Evolutionary conservation across 2,113 vertebrate genomes (phyloP).

Genomic region (Willisornis vidua): DNA sequence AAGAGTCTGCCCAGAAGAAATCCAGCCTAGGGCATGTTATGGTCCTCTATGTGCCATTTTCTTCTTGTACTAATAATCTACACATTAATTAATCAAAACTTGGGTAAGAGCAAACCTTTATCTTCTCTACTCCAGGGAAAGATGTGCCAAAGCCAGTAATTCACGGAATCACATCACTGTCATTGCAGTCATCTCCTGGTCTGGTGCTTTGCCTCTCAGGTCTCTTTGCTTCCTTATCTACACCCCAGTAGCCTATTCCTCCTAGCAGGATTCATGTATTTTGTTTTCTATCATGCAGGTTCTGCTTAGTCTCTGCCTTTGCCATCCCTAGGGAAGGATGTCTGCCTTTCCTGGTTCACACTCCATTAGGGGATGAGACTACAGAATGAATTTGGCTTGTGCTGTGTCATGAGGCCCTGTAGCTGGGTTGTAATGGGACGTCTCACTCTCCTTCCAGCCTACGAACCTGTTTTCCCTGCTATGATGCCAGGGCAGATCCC

Average conservation of each 20-base stretch:
- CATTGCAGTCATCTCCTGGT: background rate
- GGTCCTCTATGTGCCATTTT: background rate
- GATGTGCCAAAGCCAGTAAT: background rate
- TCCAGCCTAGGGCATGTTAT: background rate
- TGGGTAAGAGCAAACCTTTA: background rate
- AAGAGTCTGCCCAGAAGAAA: background rate
- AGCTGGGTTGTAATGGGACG: background rate
- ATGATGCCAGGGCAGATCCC: conserved; percentile 98
- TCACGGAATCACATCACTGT: background rate
- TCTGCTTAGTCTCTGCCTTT: background rate
- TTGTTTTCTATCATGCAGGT: background rate
- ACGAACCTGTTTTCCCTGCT: conserved; percentile 75
- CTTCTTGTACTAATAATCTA: background rate
- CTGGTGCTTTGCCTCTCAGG: background rate
- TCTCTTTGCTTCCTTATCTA: background rate
- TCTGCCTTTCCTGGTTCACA: background rate
- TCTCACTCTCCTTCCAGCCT: conserved; percentile 51
- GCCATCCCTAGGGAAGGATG: background rate
- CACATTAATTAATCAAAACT: background rate
- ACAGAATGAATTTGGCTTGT: background rate
- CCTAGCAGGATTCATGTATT: background rate
- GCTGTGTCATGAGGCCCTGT: background rate
- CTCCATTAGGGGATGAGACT: background rate
- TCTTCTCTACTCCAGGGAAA: background rate
- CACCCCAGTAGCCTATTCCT: background rate